Evolutionary conservation across 2,888 invertebrate genomes (phyloP), one percentile per base, ranked within the genome.

Genomic region (Chloromyia formosa): DNA sequence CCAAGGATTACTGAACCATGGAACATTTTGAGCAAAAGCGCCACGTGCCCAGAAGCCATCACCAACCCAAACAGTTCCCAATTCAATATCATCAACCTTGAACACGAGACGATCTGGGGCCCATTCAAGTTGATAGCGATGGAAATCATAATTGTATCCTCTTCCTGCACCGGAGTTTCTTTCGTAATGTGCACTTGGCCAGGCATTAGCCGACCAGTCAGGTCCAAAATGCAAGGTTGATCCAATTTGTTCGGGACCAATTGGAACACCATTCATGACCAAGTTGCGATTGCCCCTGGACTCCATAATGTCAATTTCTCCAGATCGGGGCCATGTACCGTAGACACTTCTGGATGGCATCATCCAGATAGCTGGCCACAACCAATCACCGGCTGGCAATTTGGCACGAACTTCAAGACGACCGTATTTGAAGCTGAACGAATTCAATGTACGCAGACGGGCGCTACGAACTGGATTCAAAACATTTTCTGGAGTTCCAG

Each of bases 301-400:
- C 82, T 92, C 92, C 74, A 89, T 84, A 49, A 93, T 83, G 81
- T 92, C 92, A 76, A 93, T 92, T 85, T 92, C 92, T 3, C 92
- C 93, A 22, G 91, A 92, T 3, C 89, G 82, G 0, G 92, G 92
- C 92, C 92, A 92, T 0, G 85, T 83, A 1, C 92, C 91, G 81
- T 93, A 93, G 0, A 82, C 82, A 80, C 90, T 90, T 81, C 87
- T 82, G 0, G 87, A 85, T 0, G 93, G 92, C 87, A 91, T 85
- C 83, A 93, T 81, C 92, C 92, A 92, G 78, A 92, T 88, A 35
- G 92, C 91, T 71, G 79, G 79, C 77, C 78, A 77, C 12, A 79
- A 49, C 92, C 92, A 92, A 82, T 92, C 92, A 18, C 92, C 93
- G 45, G 88, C 86, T 1, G 93, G 92, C 86, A 91, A 85, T 82